phyloP scores from a whole-genome alignment of 1,140 invertebrate genomes.

The Rhopalosiphum maidis region DNA sequence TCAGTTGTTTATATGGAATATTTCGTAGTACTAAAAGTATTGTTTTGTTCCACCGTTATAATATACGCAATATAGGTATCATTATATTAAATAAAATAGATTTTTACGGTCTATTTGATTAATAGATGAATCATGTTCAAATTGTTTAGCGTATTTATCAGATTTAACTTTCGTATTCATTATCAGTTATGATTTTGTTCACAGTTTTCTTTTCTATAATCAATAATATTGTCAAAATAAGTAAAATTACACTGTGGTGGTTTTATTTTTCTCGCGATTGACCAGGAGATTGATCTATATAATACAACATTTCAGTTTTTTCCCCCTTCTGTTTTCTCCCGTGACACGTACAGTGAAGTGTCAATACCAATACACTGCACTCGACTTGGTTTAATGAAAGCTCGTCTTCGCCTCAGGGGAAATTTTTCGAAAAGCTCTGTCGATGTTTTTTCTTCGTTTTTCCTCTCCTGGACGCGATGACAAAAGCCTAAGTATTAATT shows the following conservation, averaged over 20 bases:
- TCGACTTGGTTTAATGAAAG: slow-evolving; percentile 52
- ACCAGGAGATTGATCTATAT: neutral
- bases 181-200: neutral
- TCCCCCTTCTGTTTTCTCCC: neutral
- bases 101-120: neutral
- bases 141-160: neutral
- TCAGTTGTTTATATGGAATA: neutral
- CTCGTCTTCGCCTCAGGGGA: slow-evolving; percentile 46
- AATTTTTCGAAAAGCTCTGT: slow-evolving; percentile 42
- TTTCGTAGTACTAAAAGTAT: neutral
- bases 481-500: slow-evolving; percentile 54
- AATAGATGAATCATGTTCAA: neutral
- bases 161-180: neutral
- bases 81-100: neutral
- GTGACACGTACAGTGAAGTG: slow-evolving; percentile 50
- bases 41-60: neutral
- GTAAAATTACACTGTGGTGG: neutral
- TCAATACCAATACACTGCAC: slow-evolving; percentile 50
- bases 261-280: neutral
- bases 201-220: neutral
- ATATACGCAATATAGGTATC: neutral
- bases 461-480: neutral
- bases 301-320: neutral
- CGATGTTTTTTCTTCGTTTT: slow-evolving; percentile 26
- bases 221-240: neutral